Evolutionary conservation across 2,888 invertebrate genomes (phyloP), one percentile per base, ranked within the genome.

Genomic region (Thecocarcelia acutangulata): DNA sequence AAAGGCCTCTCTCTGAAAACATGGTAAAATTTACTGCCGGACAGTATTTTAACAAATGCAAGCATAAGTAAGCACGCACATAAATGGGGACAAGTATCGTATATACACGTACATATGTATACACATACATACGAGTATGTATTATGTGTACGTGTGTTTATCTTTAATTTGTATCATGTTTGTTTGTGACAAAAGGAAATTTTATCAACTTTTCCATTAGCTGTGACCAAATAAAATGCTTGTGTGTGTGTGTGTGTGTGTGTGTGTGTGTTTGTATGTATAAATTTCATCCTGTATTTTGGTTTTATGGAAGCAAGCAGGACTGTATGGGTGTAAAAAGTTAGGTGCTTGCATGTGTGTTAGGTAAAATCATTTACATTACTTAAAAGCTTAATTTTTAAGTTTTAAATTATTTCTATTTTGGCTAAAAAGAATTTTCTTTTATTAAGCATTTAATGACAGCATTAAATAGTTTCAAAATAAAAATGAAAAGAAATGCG

Each of bases 351-450:
- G 33, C n/a, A 8, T 48, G 19, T 40, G 58, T 21, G 37, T 17
- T 28, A 44, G 46, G n/a, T 40, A 48, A 74, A 73, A 56, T 64
- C 40, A 56, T 66, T 58, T 58, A 42, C 74, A 28, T 42, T 61
- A 61, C 72, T 72, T 66, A 75, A 75, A 66, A 72, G 66, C 66
- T 72, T 72, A 72, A 19, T 72, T 59, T 52, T 17, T 59, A 72
- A 72, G 52, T 46, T 50, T 21, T 58, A 78, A 59, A 72, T 66
- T 66, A 66, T 78, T 46, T 46, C 6, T 40, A 52, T 52, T 52
- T 33, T 46, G 17, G 42, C 5, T 19, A 59, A 37, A 54, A n/a
- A 19, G 4, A 44, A 28, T 0, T 28, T 33, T 33, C 4, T 33
- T 8, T 6, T 9, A 28, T 33, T 33, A 33, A 33, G 33, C 9